Evolutionary conservation across 92 coral and sea anemone species (phyloP).

Genomic region (Zoanthus gigantus): DNA sequence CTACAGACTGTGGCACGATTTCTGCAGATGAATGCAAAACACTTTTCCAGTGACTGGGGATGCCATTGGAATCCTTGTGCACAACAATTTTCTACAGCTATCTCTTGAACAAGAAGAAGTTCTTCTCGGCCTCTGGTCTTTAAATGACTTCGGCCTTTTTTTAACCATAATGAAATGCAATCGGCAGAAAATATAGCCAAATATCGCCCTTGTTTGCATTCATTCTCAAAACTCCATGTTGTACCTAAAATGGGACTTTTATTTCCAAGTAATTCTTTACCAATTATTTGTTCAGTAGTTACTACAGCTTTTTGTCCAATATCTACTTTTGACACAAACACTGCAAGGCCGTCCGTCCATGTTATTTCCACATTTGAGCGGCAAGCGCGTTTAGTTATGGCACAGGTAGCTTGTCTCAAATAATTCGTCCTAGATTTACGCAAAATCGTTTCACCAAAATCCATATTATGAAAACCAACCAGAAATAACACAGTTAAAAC

Average conservation of each 20-base stretch:
- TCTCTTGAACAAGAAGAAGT: conserved; percentile 14
- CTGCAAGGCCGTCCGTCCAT: conserved; percentile 29
- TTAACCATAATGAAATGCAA: conserved; percentile 27
- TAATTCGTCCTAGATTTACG: conserved; percentile 37
- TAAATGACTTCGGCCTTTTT: background rate
- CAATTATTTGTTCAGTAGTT: background rate
- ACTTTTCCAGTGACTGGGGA: conserved; percentile 4
- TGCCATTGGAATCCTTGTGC: conserved; percentile 26
- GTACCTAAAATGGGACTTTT: conserved; percentile 30
- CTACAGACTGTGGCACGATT: conserved; percentile 34
- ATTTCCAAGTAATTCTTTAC: conserved; percentile 11
- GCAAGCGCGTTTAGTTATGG: background rate
- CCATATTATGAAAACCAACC: background rate
- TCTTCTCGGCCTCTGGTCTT: background rate
- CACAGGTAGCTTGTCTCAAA: conserved; percentile 9
- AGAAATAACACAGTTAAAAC: background rate
- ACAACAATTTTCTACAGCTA: conserved; percentile 18
- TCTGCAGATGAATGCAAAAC: conserved; percentile 30
- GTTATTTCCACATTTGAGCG: conserved; percentile 16
- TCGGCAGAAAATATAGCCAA: conserved; percentile 37
- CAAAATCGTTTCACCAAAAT: conserved; percentile 13
- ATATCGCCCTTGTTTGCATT: background rate
- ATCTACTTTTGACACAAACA: background rate
- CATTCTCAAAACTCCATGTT: conserved; percentile 9
- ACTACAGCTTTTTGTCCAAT: background rate